Percentiles rank a stretch among this genome's conserved stretches.
phyloP scores from a whole-genome alignment of 1,140 invertebrate species.

The Hetaerina americana region DNA sequence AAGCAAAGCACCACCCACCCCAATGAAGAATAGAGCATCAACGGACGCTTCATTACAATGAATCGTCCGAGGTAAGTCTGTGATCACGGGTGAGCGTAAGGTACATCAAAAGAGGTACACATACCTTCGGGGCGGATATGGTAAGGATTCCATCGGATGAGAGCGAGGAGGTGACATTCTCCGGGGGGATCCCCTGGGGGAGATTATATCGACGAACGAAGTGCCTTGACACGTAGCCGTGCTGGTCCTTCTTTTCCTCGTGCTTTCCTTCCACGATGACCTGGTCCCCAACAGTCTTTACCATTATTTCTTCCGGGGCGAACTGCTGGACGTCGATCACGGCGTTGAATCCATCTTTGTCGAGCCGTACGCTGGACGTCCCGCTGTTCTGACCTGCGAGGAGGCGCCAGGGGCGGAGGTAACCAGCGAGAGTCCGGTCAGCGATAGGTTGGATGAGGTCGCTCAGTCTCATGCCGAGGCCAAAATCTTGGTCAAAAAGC shows the following conservation, averaged over 20 bases:
- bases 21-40: neutral
- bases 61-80: too few relatives aligned
- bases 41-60: neutral
- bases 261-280: slow-evolving; percentile 58
- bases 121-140: slow-evolving; percentile 35
- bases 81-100: too few relatives aligned
- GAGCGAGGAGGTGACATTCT: slow-evolving; percentile 47
- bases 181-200: slow-evolving; percentile 48
- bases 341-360: slow-evolving; percentile 46
- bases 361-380: slow-evolving; percentile 49
- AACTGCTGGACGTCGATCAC: slow-evolving; percentile 57
- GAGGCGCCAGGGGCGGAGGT: slow-evolving; percentile 54
- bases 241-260: slow-evolving; percentile 50
- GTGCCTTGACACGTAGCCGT: slow-evolving; percentile 48
- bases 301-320: slow-evolving; percentile 57
- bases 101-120: too few relatives aligned
- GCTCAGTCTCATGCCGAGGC: slow-evolving; percentile 52
- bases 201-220: slow-evolving; percentile 52
- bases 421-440: slow-evolving; percentile 26
- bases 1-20: neutral
- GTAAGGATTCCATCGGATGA: slow-evolving; percentile 62
- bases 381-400: slow-evolving; percentile 56
- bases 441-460: slow-evolving; percentile 39
- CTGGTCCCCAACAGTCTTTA: slow-evolving; percentile 41
- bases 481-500: slow-evolving; percentile 66